phyloP scores from a whole-genome alignment of 1,140 invertebrate genomes.

The Drosophila dunni region DNA sequence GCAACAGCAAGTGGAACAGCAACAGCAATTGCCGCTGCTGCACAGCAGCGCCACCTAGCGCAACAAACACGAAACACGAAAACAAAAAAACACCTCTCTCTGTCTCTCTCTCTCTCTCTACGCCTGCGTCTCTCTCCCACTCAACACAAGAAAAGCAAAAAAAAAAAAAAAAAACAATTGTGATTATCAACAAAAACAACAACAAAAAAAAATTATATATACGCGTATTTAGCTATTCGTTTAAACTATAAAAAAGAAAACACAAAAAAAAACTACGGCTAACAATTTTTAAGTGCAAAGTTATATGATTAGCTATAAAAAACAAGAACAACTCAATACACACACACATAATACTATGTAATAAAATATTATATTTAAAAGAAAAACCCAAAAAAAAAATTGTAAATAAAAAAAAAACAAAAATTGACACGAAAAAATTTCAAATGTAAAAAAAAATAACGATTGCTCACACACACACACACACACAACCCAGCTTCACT shows the following conservation, averaged over 20 bases:
- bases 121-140: not conserved
- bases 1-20: conserved; percentile 16
- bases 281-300: conserved; percentile 78
- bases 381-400: conserved; percentile 22
- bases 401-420: conserved; percentile 55
- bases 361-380: conserved; percentile 35
- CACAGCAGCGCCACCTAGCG: conserved; percentile 52
- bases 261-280: conserved; percentile 56
- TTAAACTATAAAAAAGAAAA: conserved; percentile 46
- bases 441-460: conserved; percentile 28
- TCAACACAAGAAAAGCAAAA: conserved; percentile 26
- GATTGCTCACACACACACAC: conserved; percentile 27
- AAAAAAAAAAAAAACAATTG: conserved; percentile 55
- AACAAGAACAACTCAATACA: conserved; percentile 51
- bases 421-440: conserved; percentile 27
- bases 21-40: conserved; percentile 25
- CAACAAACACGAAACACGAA: conserved; percentile 33
- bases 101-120: not conserved
- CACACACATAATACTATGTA: conserved; percentile 30
- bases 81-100: conserved; percentile 13
- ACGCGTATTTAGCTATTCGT: conserved; percentile 51
- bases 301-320: conserved; percentile 71
- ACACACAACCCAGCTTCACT: conserved; percentile 19
- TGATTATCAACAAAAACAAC: conserved; percentile 39
- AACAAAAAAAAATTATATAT: conserved; percentile 28